phyloP scores from a whole-genome alignment of 2,797 vertebrate species.

The Macropus fuliginosus region DNA sequence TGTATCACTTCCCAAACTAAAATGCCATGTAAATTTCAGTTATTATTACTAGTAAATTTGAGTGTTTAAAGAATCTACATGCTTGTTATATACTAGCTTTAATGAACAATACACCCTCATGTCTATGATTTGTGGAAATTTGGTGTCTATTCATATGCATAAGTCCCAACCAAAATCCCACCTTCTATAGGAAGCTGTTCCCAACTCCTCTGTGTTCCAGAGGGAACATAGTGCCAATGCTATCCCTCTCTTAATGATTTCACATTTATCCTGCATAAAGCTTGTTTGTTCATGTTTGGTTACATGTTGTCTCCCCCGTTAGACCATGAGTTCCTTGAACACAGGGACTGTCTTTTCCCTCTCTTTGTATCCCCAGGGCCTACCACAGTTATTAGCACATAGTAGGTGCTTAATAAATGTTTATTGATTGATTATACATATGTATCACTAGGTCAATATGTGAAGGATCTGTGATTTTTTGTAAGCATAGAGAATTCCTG shows the following conservation, averaged over 20 bases:
- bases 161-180: not conserved
- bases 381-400: not conserved
- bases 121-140: not conserved
- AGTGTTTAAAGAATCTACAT: not conserved
- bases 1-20: not conserved
- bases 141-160: not conserved
- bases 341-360: not conserved
- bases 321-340: not conserved
- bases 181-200: not conserved
- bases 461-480: not conserved
- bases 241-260: not conserved
- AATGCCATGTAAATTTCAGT: not conserved
- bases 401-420: not conserved
- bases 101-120: not conserved
- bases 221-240: not conserved
- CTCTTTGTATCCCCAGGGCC: not conserved
- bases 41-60: not conserved
- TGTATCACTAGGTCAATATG: not conserved
- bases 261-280: not conserved
- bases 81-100: not conserved
- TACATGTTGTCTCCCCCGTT: not conserved
- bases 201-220: not conserved
- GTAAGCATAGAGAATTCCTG: not conserved
- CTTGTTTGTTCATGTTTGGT: not conserved
- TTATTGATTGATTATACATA: not conserved